These are phyloP conservation scores for Laothoe populi DNA, from an alignment of 2,888 invertebrate species.

Conservation along the genomic window DNA sequence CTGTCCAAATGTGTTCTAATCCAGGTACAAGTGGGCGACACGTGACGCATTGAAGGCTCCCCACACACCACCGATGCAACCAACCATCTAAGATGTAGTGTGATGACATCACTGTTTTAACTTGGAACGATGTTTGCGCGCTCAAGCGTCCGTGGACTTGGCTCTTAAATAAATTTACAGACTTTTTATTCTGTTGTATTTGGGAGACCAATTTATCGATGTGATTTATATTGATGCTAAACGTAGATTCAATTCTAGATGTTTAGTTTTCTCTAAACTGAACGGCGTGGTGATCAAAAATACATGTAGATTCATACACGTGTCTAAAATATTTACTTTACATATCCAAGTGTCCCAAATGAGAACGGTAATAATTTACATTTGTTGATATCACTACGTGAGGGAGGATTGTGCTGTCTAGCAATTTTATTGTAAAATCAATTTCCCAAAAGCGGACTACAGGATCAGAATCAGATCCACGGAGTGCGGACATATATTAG, in stretches of 20 bases:
- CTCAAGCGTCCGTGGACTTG: slow-evolving; percentile 56
- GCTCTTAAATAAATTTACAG: slow-evolving; percentile 30
- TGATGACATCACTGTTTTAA: slow-evolving; percentile 71
- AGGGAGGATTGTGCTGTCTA: too few relatives aligned
- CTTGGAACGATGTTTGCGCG: slow-evolving; percentile 41
- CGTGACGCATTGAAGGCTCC: slow-evolving; percentile 60
- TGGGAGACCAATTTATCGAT: slow-evolving; percentile 20
- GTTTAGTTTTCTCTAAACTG: too few relatives aligned
- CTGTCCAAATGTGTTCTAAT: not conserved
- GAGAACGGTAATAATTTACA: too few relatives aligned
- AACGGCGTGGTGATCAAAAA: too few relatives aligned
- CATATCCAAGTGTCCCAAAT: too few relatives aligned
- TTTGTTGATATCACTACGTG: too few relatives aligned
- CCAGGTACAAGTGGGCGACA: slow-evolving; percentile 53
- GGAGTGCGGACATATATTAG: too few relatives aligned
- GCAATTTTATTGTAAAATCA: too few relatives aligned
- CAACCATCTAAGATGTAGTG: slow-evolving; percentile 58
- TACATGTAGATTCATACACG: too few relatives aligned
- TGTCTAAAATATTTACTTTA: too few relatives aligned
- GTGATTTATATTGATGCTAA: slow-evolving; percentile 28
- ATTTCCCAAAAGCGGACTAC: too few relatives aligned
- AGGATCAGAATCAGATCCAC: too few relatives aligned
- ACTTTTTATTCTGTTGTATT: not conserved
- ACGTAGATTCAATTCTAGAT: not conserved
- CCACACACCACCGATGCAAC: slow-evolving; percentile 54